phyloP scores from a whole-genome alignment of 2,113 vertebrate species.

The Chaetodon trifascialis region DNA sequence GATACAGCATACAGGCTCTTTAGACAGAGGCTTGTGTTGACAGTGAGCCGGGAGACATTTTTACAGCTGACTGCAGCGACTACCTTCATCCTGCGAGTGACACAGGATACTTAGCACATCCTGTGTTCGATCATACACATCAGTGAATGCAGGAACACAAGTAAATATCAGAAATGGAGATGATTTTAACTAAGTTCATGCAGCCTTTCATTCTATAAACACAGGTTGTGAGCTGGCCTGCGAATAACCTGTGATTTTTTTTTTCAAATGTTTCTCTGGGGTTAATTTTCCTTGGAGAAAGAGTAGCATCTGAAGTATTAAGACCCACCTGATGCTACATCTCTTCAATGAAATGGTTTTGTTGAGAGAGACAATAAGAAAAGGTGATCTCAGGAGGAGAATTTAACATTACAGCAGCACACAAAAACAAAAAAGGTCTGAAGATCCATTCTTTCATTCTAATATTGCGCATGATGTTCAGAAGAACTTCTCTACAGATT shows the following conservation, averaged over 20 bases:
- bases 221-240: not conserved
- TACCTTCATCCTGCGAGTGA: not conserved
- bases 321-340: not conserved
- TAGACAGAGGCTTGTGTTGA: too few relatives aligned
- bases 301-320: not conserved
- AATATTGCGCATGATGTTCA: not conserved
- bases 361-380: too few relatives aligned
- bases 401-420: not conserved
- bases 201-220: not conserved
- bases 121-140: too few relatives aligned
- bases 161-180: not conserved
- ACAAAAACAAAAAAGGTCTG: not conserved
- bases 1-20: not conserved
- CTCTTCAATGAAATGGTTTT: too few relatives aligned
- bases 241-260: not conserved
- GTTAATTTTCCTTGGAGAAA: not conserved
- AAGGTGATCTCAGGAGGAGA: not conserved
- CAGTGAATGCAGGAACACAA: not conserved
- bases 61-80: constrained; percentile 1
- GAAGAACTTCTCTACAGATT: not conserved
- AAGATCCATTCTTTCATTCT: not conserved
- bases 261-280: not conserved
- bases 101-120: too few relatives aligned
- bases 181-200: not conserved
- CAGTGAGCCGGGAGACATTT: not conserved